Evolutionary conservation across 2,113 vertebrate species (phyloP), one percentile per base, ranked within the genome.

Genomic region (Sisor rabdophorus): DNA sequence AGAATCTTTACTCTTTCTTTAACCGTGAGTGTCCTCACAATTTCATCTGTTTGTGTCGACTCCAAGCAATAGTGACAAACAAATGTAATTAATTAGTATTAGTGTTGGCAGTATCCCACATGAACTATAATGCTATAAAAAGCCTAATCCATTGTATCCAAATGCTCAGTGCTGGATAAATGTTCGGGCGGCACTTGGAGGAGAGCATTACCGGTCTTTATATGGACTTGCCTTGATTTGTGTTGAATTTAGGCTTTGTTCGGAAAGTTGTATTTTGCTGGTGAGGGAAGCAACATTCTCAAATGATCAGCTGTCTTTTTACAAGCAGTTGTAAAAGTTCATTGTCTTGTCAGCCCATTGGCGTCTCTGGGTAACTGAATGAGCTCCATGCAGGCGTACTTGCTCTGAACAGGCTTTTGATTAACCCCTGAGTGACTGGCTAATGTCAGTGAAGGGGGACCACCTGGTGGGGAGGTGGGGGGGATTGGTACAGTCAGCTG

Each of bases 391-490:
- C 82, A 80, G 86, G 86, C 73, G 79, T 85, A 80, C 76, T 76
- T 86, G 84, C 84, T 84, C 89, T 90, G 80, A 88, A 86, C 86
- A 82, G 87, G 84, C 88, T 88, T 90, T 90, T 92, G 89, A 92
- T 91, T 94, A 94, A 94, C 94, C 94, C 93, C 93, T 86, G 91
- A 93, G 86, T 93, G 92, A 89, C 93, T 93, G 89, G 91, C 88
- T 92, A 91, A 91, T 93, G 92, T 92, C 86, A 94, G 89, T 95
- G 94, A 95, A 93, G 94, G 88, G 84, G 86, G 88, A 88, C 93
- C 95, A 96, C 94, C 95, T 96, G 94, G 94, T 93, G 92, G 90
- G 87, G 91, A 44, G 40, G 40, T 4, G 40, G 40, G 10, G 91
- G 87, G 91, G 91, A 91, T 90, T 92, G 91, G 91, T 89, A 87